phyloP scores from a whole-genome alignment of 2,888 invertebrate genomes.

The Plagiodera versicolora region DNA sequence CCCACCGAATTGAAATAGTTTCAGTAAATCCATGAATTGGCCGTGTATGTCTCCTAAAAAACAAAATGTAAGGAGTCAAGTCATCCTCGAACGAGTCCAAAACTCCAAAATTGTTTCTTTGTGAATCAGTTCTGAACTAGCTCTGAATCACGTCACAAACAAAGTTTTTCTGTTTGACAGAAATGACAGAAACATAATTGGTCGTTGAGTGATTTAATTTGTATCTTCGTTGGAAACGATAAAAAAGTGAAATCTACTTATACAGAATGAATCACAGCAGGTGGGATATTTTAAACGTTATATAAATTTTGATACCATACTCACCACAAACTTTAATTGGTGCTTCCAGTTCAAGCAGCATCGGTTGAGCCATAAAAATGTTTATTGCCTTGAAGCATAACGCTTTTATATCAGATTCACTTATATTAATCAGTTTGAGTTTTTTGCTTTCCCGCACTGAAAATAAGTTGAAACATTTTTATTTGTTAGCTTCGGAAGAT shows the following conservation, averaged over 20 bases:
- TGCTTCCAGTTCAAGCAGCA: slow-evolving; percentile 48
- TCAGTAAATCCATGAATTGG: slow-evolving; percentile 64
- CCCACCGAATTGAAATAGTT: slow-evolving; percentile 66
- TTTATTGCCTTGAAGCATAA: slow-evolving; percentile 43
- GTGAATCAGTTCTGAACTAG: too few species aligned
- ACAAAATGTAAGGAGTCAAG: background rate
- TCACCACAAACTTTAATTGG: slow-evolving; percentile 48
- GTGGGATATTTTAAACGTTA: too few species aligned
- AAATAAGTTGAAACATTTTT: slow-evolving; percentile 12
- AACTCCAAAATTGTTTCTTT: too few species aligned
- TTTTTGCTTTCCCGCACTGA: slow-evolving; percentile 39
- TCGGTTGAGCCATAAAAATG: slow-evolving; percentile 46
- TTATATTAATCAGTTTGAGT: slow-evolving; percentile 36
- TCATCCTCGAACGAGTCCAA: too few species aligned
- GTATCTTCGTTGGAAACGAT: too few species aligned
- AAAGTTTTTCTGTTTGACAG: too few species aligned
- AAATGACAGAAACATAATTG: too few species aligned
- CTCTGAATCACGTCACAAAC: too few species aligned
- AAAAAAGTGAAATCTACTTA: too few species aligned
- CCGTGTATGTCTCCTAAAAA: slow-evolving; percentile 64
- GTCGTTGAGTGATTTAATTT: too few species aligned
- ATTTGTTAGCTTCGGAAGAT: too few species aligned
- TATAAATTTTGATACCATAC: slow-evolving; percentile 21
- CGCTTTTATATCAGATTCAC: slow-evolving; percentile 42
- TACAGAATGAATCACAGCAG: too few species aligned